These are phyloP conservation scores for Caenorhabditis zanzibari DNA, from an alignment of 2,888 invertebrate species.

Conservation along the genomic window DNA sequence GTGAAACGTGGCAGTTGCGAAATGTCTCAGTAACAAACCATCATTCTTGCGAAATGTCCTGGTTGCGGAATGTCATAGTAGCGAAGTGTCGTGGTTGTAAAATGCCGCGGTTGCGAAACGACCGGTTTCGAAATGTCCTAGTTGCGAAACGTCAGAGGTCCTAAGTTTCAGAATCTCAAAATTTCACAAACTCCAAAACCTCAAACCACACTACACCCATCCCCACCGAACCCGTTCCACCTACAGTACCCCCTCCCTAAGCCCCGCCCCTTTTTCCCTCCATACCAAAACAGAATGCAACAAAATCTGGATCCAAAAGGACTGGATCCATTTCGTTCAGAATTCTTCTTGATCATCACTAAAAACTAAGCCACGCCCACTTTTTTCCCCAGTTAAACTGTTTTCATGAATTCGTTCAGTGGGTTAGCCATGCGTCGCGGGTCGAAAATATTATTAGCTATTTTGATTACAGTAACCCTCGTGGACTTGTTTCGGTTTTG, in stretches of 20 bases:
- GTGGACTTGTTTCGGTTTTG: constrained; percentile 3
- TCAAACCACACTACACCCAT: background rate
- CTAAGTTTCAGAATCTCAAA: background rate
- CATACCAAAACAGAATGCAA: background rate
- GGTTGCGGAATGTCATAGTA: no score
- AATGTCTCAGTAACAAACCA: no score
- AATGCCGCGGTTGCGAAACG: no score
- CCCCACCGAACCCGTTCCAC: background rate
- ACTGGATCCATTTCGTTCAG: background rate
- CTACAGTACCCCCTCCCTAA: background rate
- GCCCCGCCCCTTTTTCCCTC: background rate
- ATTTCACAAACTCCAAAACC: background rate
- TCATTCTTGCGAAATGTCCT: no score
- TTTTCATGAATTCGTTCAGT: background rate
- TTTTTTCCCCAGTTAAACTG: no score
- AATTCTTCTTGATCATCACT: background rate
- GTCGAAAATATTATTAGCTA: background rate
- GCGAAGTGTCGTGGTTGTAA: no score
- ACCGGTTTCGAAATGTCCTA: no score
- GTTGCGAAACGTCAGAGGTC: background rate
- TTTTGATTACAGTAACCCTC: background rate
- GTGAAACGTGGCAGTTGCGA: no score
- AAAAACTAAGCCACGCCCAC: no score
- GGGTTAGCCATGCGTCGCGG: constrained; percentile 1
- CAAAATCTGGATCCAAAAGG: background rate